These are phyloP conservation scores for Euphonia xanthogaster DNA, from an alignment of 2,797 vertebrate species.

Conservation along the genomic window DNA sequence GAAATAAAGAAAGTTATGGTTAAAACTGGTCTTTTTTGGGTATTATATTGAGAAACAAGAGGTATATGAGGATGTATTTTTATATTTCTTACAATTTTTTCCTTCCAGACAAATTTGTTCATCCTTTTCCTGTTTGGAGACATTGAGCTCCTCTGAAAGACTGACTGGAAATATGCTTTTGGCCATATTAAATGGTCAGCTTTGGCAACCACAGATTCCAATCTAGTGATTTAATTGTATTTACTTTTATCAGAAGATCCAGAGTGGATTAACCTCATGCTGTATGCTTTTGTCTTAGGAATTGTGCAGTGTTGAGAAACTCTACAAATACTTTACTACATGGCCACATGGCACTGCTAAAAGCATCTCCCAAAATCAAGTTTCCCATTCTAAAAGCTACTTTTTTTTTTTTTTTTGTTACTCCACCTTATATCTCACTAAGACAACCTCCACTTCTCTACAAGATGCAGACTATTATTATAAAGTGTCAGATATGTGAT, in stretches of 20 bases:
- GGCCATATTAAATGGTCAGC: neutral
- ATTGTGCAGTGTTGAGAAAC: neutral
- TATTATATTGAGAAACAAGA: neutral
- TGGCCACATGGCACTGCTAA: neutral
- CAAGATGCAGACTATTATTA: neutral
- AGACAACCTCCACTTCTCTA: neutral
- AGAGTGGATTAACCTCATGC: neutral
- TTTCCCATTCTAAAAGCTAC: neutral
- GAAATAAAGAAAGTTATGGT: neutral
- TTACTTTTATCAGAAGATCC: neutral
- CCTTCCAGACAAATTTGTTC: neutral
- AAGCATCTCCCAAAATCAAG: neutral
- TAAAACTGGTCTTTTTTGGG: neutral
- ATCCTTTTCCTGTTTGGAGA: slow-evolving; percentile 41
- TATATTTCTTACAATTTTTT: slow-evolving; percentile 35
- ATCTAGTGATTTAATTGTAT: slow-evolving; percentile 16
- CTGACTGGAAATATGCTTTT: slow-evolving; percentile 14
- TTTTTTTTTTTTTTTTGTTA: neutral
- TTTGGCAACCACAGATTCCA: slow-evolving; percentile 36
- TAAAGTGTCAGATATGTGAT: neutral
- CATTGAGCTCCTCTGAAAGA: neutral
- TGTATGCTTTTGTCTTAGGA: neutral
- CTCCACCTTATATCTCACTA: neutral
- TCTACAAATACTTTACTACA: neutral
- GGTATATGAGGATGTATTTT: neutral